Evolutionary conservation across 2,888 invertebrate genomes (phyloP).

Genomic region (Drosophila nr. medialis): DNA sequence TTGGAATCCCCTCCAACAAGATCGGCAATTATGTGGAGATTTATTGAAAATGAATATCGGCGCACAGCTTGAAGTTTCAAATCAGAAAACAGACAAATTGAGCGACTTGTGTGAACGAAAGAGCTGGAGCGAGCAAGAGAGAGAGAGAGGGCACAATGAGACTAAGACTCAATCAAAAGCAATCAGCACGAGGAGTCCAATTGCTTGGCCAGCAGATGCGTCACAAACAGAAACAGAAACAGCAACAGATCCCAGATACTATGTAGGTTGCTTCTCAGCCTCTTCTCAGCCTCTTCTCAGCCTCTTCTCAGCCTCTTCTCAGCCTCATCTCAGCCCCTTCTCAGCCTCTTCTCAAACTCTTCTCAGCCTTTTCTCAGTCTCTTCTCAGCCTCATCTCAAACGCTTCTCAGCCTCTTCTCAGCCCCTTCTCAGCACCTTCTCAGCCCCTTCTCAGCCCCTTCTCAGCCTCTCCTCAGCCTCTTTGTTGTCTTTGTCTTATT

Average conservation of each 20-base stretch:
- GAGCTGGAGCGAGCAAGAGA: background rate
- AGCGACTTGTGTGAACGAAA: constrained; percentile 1
- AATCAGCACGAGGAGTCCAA: constrained; percentile 46
- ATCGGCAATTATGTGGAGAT: constrained; percentile 50
- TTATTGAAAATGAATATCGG: constrained; percentile 42
- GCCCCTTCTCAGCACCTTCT: too few species aligned
- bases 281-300: too few species aligned
- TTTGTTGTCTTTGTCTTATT: constrained; percentile 21
- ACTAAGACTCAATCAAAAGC: constrained; percentile 51
- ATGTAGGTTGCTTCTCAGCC: constrained; percentile 40
- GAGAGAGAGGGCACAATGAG: constrained; percentile 13
- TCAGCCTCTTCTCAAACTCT: too few species aligned
- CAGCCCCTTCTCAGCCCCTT: too few species aligned
- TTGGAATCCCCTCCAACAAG: constrained; percentile 30
- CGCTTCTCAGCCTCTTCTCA: too few species aligned
- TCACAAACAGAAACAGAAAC: constrained; percentile 34
- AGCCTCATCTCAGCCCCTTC: too few species aligned
- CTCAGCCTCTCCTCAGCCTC: background rate
- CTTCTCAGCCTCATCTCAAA: background rate
- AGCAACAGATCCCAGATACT: constrained; percentile 24
- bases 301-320: background rate
- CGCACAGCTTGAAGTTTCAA: constrained; percentile 42
- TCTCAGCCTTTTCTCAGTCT: too few species aligned
- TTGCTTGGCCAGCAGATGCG: constrained; percentile 42
- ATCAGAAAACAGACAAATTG: constrained; percentile 21